Base-by-base conservation (phyloP, 2,888 invertebrate genomes). In the Orthosia gracilis region DNA sequence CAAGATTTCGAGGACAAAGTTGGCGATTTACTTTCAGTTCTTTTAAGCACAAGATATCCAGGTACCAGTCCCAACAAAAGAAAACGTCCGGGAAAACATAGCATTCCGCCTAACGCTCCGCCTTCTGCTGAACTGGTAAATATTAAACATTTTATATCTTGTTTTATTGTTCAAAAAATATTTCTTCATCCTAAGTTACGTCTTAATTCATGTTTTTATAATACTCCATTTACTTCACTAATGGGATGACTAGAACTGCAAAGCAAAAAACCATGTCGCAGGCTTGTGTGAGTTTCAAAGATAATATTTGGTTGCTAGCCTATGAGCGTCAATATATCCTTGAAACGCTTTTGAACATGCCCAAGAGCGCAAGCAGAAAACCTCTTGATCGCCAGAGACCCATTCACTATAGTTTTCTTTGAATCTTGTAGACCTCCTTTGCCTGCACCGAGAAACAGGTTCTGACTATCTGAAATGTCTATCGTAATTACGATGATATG, bases 1-100 rank as follows among this genome's bases (percentile, higher is more conserved):
- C 98, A 98, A 89, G 98, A 99, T 89, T 98, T 98, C 90, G 98
- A 99, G 90, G 99, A 99, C 89, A 98, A 98, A 93, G 97, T 98
- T 76, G 98, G 98, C 9, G 98, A 98, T 94, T 96, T 98, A 83
- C 97, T 98, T 77, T 98, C 98, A 65, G 97, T 97, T 87, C 95
- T 98, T 76, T 96, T 98, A 90, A 98, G 98, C 91, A 98, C 98
- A 80, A 97, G 98, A 90, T 98, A 98, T 94, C 98, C 98, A 69
- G 98, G 98, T 74, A 98, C 98, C 50, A 98, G 98, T 82, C 99
- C 99, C 12, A 99, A 98, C 91, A 99, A 99, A 93, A 97, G 99
- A 95, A 99, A 99, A 98, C 97, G 99, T 66, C 97, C 98, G 18
- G 97, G 97, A 21, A 98, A 98, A 92, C 98, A 98, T 88, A 98